Evolutionary conservation across 2,113 vertebrate species (phyloP).

Genomic region (Dendrocopos noguchii): DNA sequence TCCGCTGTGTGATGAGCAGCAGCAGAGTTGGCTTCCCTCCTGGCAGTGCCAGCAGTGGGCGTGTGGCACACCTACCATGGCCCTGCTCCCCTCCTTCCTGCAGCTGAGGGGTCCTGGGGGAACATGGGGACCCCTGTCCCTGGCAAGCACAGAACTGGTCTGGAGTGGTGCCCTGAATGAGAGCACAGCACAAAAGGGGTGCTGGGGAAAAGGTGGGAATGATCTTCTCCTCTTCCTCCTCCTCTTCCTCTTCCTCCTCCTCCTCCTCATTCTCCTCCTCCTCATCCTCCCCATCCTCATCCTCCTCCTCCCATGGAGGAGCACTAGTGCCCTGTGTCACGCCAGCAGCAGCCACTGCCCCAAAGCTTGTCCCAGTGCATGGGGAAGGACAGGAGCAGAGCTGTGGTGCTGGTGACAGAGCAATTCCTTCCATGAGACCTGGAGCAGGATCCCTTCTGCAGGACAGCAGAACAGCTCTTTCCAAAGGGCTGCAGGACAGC

Average conservation of each 20-base stretch:
- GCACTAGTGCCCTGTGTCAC: fast-evolving
- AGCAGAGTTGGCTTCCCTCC: neutral
- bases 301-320: neutral
- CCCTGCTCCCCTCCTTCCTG: neutral
- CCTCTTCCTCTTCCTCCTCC: neutral
- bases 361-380: fast-evolving
- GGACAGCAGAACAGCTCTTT: neutral
- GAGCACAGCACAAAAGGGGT: fast-evolving
- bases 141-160: fast-evolving
- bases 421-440: fast-evolving
- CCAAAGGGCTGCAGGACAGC: neutral
- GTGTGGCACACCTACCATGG: fast-evolving
- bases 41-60: fast-evolving
- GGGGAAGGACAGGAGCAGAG: neutral
- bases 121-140: fast-evolving
- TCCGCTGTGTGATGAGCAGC: fast-evolving
- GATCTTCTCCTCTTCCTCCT: neutral
- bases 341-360: neutral
- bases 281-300: neutral
- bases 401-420: fast-evolving
- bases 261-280: neutral
- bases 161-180: neutral
- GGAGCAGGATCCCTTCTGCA: neutral
- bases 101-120: neutral
- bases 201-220: neutral